A percentile compares a stretch with the other conserved stretches of the same genome.
Evolutionary conservation across 2,797 vertebrate genomes (phyloP).

Genomic region (Furcifer pardalis): DNA sequence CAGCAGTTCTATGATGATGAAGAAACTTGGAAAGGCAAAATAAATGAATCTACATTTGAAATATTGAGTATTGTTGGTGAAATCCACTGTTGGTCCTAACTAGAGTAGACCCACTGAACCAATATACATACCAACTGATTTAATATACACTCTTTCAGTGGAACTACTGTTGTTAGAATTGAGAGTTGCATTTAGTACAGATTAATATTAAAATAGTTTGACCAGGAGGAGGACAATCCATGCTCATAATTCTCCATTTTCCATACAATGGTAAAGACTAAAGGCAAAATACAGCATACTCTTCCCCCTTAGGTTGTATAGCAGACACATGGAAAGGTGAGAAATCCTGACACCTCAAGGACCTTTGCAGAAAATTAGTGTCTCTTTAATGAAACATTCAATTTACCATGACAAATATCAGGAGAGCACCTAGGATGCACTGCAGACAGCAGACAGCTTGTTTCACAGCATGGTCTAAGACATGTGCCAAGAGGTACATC

Average conservation of each 20-base stretch:
- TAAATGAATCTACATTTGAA: no score
- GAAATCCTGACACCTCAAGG: not conserved
- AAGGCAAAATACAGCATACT: not conserved
- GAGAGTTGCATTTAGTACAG: not conserved
- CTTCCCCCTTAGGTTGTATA: not conserved
- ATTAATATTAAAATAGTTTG: not conserved
- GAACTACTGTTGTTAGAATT: no score
- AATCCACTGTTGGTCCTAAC: no score
- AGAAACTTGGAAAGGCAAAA: no score
- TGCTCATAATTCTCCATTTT: conserved; percentile 10
- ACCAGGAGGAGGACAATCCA: conserved; percentile 41
- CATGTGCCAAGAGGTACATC: not conserved
- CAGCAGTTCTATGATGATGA: no score
- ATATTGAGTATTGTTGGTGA: no score
- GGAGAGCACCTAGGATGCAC: conserved; percentile 4
- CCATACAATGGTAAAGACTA: not conserved
- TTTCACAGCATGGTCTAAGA: conserved; percentile 8
- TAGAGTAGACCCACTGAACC: no score
- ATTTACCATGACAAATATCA: not conserved
- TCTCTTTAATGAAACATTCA: not conserved
- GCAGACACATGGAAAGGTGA: conserved; percentile 5
- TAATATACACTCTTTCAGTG: no score
- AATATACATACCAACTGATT: no score
- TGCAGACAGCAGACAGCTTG: conserved; percentile 19
- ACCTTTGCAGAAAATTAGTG: not conserved